These are phyloP conservation scores for Pantherophis guttatus DNA, from an alignment of 2,113 vertebrate genomes.

Conservation along the genomic window DNA sequence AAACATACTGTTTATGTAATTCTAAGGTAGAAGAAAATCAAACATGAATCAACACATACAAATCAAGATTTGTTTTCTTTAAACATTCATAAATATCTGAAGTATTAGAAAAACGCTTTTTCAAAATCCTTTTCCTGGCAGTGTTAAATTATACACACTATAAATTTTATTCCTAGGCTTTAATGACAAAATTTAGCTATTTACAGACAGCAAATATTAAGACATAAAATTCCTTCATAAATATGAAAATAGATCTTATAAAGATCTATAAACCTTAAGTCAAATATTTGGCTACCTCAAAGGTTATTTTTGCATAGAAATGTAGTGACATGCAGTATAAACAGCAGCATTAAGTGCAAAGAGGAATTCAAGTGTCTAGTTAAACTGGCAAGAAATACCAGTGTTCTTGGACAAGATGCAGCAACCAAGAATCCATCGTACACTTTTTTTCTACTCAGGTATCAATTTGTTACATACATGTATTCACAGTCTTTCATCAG, in stretches of 20 bases:
- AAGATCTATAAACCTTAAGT: slow-evolving; percentile 74
- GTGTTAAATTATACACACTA: slow-evolving; percentile 71
- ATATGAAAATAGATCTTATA: slow-evolving; percentile 89
- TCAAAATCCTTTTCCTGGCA: slow-evolving; percentile 64
- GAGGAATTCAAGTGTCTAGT: slow-evolving; percentile 80
- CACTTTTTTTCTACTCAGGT: slow-evolving; percentile 45
- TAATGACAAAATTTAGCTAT: slow-evolving; percentile 79
- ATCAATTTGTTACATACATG: slow-evolving; percentile 43
- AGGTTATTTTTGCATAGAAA: slow-evolving; percentile 89
- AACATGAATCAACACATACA: slow-evolving; percentile 64
- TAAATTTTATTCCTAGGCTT: slow-evolving; percentile 66
- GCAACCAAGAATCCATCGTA: slow-evolving; percentile 26
- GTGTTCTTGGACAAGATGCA: slow-evolving; percentile 50
- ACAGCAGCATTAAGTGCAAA: slow-evolving; percentile 79
- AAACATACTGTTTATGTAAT: slow-evolving; percentile 64
- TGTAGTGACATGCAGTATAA: slow-evolving; percentile 82
- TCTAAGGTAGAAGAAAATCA: slow-evolving; percentile 37
- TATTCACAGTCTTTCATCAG: slow-evolving; percentile 45
- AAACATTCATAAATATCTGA: slow-evolving; percentile 69
- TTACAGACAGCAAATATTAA: slow-evolving; percentile 82
- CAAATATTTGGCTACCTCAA: slow-evolving; percentile 75
- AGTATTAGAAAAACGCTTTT: slow-evolving; percentile 67
- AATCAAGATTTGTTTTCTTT: slow-evolving; percentile 65
- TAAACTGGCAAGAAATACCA: slow-evolving; percentile 74
- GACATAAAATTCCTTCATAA: slow-evolving; percentile 87